Evolutionary conservation across 53 echinoderm and acorn worm species (phyloP).

Genomic region (Apostichopus leukothele): DNA sequence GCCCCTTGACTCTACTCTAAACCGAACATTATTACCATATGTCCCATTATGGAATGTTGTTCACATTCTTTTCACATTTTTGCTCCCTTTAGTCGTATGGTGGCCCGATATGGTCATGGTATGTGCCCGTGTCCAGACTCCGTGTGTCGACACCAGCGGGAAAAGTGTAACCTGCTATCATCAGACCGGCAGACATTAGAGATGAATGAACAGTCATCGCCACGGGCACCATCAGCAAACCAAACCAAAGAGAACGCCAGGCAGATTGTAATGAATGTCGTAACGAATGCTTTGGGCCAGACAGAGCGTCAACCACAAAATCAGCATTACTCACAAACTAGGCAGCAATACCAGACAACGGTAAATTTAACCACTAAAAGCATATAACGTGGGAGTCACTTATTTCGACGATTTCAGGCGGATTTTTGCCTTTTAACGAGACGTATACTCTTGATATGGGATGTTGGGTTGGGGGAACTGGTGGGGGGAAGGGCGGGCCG

Average conservation of each 20-base stretch:
- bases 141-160: not conserved
- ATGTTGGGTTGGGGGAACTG: too few relatives aligned
- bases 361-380: not conserved
- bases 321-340: not conserved
- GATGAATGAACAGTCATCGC: not conserved
- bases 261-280: constrained; percentile 28
- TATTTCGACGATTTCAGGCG: too few relatives aligned
- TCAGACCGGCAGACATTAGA: not conserved
- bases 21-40: too few relatives aligned
- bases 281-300: constrained; percentile 15
- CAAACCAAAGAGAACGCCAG: constrained; percentile 13
- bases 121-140: constrained; percentile 6
- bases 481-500: too few relatives aligned
- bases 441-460: too few relatives aligned
- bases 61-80: not conserved
- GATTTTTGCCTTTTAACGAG: too few relatives aligned
- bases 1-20: too few relatives aligned
- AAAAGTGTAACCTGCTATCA: not conserved
- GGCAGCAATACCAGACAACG: not conserved
- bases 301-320: not conserved
- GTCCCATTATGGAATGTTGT: too few relatives aligned
- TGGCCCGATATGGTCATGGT: constrained; percentile 28
- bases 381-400: too few relatives aligned
- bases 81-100: constrained; percentile 19
- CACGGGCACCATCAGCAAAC: not conserved